Evolutionary conservation across 2,797 vertebrate genomes (phyloP), one percentile per base, ranked within the genome.

Genomic region (Muscicapa comitata): DNA sequence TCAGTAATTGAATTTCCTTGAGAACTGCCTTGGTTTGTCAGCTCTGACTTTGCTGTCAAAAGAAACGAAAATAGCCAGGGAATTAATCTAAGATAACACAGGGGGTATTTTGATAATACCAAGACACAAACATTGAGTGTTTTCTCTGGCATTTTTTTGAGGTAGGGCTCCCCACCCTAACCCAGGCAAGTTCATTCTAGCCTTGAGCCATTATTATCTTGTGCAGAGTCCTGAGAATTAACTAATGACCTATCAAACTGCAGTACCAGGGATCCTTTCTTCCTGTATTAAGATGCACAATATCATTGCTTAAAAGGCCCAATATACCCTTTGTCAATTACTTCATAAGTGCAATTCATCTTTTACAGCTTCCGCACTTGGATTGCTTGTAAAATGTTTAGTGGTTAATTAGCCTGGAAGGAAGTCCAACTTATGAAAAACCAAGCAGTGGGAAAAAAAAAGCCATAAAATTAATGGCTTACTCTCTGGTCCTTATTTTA

Each of bases 1-100:
- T 97, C 95, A 95, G 97, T 97, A 98, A 98, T 96, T 97, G 96
- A 98, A 97, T 98, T 97, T 97, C 97, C 97, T 96, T 97, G 97
- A 98, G 97, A 97, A 95, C 93, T 97, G 96, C 95, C 94, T 97
- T 93, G 89, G 96, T 96, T 97, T 97, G 97, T 97, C 97, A 98
- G 97, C 83, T 97, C 96, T 97, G 95, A 97, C 96, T 97, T 97
- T 93, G 94, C 97, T 97, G 97, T 97, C 97, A 97, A 96, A 98
- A 97, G 91, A 95, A 97, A 97, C 97, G 78, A 95, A 97, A 97
- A 96, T 96, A 97, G 96, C 97, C 87, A 94, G 95, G 89, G 90
- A 97, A 97, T 97, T 97, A 96, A 97, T 96, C 95, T 94, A 72
- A 96, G 95, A 97, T 97, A 97, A 97, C 94, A 91, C 61, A 8